phyloP scores from a whole-genome alignment of 1,140 invertebrate species.

The Oncopeltus fasciatus region DNA sequence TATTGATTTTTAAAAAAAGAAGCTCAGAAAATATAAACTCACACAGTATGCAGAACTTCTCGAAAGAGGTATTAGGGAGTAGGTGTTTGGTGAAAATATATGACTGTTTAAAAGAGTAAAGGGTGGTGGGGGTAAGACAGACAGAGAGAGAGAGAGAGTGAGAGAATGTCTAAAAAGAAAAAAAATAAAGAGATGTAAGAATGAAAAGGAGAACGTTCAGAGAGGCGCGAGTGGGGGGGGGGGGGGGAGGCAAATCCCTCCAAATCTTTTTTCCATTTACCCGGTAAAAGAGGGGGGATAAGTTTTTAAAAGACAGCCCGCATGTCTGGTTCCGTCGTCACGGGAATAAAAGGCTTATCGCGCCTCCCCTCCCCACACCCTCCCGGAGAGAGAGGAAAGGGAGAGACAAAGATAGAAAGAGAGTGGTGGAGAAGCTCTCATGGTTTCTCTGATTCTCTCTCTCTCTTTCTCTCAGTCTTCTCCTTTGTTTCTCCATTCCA shows the following conservation, averaged over 20 bases:
- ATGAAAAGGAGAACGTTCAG: background rate
- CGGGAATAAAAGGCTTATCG: background rate
- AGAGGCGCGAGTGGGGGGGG: background rate
- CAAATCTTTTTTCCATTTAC: background rate
- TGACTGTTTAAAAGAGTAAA: background rate
- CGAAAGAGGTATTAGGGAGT: no score
- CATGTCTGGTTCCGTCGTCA: background rate
- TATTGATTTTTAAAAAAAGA: no score
- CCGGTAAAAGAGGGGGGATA: background rate
- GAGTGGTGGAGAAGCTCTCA: no score
- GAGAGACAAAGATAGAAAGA: background rate
- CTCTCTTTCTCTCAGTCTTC: no score
- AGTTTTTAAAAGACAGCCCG: background rate
- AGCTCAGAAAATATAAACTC: no score
- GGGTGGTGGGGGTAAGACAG: background rate
- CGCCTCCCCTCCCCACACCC: background rate
- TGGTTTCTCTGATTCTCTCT: no score
- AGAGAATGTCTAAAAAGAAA: conserved; percentile 1
- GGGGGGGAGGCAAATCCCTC: background rate
- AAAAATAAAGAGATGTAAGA: no score
- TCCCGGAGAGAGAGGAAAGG: background rate
- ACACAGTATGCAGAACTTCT: no score
- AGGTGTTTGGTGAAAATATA: no score
- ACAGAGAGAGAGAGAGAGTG: conserved; percentile 2
- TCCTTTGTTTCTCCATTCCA: no score